Evolutionary conservation across 92 coral and sea anemone genomes (phyloP), one percentile per base, ranked within the genome.

Genomic region (Parazoanthus atlanticus): DNA sequence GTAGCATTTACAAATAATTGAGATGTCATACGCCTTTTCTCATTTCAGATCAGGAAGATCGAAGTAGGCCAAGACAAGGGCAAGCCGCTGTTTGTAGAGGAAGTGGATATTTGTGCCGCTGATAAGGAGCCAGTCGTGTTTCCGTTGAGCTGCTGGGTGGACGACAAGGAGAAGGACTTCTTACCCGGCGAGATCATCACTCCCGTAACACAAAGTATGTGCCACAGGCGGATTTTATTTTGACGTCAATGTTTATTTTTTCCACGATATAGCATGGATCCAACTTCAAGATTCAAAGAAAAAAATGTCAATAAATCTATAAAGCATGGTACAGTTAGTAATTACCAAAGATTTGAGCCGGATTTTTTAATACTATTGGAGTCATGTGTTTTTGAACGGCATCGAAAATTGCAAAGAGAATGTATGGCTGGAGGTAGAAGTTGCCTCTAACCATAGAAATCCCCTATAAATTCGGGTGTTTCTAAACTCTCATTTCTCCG

Each of bases 121-220:
- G 98, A 91, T 46, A 91, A 93, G 36, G 90, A 90, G 29, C 95
- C 98, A 2, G 93, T 83, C 41, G 75, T 91, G 38, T 95, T 93
- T 30, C 98, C 98, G 11, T 91, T 96, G 83, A 89, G 96, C 78
- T 93, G 94, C 74, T 97, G 99, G 99, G 81, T 97, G 86, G 95
- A 95, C 19, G 98, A 96, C 64, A 96, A 91, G 78, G 91, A 91
- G 40, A 96, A 93, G 28, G 99, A 96, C 77, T 78, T 92, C 72
- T 31, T 64, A 31, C 96, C 98, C 16, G 98, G 98, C 74, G 94
- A 95, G 82, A 91, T 90, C 0, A 84, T 84, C 13, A 46, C 56
- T 72, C 76, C 76, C 29, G 76, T 29, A 5, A 72, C 36, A 72
- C 36, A 72, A 72, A 11, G 76, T 72, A 72, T 72, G 36, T 28